Evolutionary conservation across 2,113 vertebrate genomes (phyloP), one percentile per base, ranked within the genome.

Genomic region (Gambusia affinis): DNA sequence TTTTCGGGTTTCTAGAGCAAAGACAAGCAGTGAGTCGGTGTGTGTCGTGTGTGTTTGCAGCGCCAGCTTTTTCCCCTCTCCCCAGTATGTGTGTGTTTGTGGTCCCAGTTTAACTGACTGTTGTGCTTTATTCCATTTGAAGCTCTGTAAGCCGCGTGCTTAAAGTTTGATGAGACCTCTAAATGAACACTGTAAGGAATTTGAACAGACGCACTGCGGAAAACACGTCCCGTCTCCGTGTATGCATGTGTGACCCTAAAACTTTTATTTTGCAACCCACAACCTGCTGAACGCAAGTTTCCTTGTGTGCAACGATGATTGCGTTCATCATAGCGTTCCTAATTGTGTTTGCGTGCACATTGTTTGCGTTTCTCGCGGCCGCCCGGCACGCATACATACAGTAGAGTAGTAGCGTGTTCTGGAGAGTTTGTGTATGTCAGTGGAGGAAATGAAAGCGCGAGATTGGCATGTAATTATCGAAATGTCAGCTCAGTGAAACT

Each of bases 401-500:
- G 72, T 65, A 24, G 14, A 29, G 63, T 22, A 8, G 62, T 22
- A 10, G 62, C 68, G 65, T 72, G 71, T 79, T 73, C 75, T 28
- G 10, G 65, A 67, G 64, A 70, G 73, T 81, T 75, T 79, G 74
- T 78, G 70, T 22, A 24, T 75, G 68, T 73, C 30, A 11, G 62
- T 80, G 68, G 84, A 72, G 81, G 84, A 89, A 89, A 90, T 89
- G 85, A 90, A 82, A 83, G 76, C 63, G 78, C 83, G 85, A 88
- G 90, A 92, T 84, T 91, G 91, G 90, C 91, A 91, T 86, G 89
- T 89, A 90, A 92, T 92, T 91, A 92, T 92, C 89, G 89, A 77
- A 73, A 79, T 90, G 91, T 90, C 91, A 89, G 88, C 85, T 83
- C 82, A 73, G 79, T 88, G 84, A 85, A 79, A 85, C 82, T 89